Percentiles rank a stretch among this genome's conserved stretches.
Conservation (phyloP, 2,888 invertebrate species). For the Caenorhabditis sp. region DNA sequence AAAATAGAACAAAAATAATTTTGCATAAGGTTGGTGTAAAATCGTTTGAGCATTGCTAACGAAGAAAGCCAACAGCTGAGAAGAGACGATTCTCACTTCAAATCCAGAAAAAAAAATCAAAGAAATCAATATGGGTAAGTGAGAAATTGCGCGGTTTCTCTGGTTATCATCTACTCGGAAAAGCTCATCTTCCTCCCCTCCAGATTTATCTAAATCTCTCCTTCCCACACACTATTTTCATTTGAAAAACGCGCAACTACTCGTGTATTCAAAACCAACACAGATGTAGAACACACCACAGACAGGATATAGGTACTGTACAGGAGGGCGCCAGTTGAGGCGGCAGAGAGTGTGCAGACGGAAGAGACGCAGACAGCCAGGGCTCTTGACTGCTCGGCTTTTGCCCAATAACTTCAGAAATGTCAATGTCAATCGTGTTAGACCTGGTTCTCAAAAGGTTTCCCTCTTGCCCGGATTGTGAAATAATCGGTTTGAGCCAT, state of each 20-base stretch:
- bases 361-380: conserved; percentile 37
- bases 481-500: conserved; percentile 1
- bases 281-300: conserved; percentile 43
- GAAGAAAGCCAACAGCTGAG: neutral
- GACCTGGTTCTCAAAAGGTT: conserved; percentile 39
- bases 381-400: conserved; percentile 54
- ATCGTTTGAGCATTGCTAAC: no score
- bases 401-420: conserved; percentile 5
- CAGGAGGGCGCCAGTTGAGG: neutral
- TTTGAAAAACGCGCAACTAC: conserved; percentile 42
- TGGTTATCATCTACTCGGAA: conserved; percentile 43
- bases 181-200: conserved; percentile 18
- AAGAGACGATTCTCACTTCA: neutral
- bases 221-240: conserved; percentile 21
- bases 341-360: neutral
- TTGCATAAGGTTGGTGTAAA: no score
- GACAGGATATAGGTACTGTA: conserved; percentile 62
- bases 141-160: conserved; percentile 55
- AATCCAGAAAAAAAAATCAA: conserved; percentile 3
- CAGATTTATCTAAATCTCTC: conserved; percentile 11
- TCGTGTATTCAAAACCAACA: conserved; percentile 63
- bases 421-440: conserved; percentile 56
- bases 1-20: no score
- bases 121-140: conserved; percentile 44
- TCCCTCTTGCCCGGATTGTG: conserved; percentile 1